phyloP scores from a whole-genome alignment of 2,113 vertebrate genomes.

The Myanophis thanlyinensis region DNA sequence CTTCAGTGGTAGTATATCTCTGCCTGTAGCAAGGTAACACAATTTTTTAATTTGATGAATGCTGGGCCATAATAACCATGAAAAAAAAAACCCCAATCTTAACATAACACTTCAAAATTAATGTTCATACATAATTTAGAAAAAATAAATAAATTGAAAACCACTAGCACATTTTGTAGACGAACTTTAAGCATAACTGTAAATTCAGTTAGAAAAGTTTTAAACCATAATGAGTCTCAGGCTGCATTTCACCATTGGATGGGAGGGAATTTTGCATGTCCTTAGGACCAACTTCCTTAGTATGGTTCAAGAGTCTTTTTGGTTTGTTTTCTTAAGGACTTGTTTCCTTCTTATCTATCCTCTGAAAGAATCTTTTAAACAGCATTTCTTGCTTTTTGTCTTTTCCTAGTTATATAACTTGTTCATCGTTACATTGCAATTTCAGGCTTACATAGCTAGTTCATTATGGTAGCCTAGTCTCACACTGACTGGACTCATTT shows the following conservation, averaged over 20 bases:
- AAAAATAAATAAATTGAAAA: neutral
- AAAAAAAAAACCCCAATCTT: neutral
- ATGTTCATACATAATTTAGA: conserved; percentile 14
- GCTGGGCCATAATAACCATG: neutral
- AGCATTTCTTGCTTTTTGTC: neutral
- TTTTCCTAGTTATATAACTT: neutral
- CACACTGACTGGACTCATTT: neutral
- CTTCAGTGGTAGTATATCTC: conserved; percentile 8
- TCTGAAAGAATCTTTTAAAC: neutral
- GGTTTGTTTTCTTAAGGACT: neutral
- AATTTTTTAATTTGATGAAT: neutral
- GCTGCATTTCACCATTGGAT: too few species aligned
- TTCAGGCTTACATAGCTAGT: neutral
- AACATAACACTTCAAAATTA: neutral
- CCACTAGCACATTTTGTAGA: conserved; percentile 6
- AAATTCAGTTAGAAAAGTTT: conserved; percentile 24
- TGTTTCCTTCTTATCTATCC: neutral
- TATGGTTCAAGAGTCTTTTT: neutral
- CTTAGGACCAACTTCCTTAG: neutral
- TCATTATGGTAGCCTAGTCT: neutral
- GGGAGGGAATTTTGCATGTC: neutral
- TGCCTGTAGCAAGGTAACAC: neutral
- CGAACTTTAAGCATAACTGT: conserved; percentile 1
- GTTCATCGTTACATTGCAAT: neutral
- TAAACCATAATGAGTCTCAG: conserved; percentile 35